phyloP scores from a whole-genome alignment of 2,113 vertebrate species.

The Tinamus guttatus region DNA sequence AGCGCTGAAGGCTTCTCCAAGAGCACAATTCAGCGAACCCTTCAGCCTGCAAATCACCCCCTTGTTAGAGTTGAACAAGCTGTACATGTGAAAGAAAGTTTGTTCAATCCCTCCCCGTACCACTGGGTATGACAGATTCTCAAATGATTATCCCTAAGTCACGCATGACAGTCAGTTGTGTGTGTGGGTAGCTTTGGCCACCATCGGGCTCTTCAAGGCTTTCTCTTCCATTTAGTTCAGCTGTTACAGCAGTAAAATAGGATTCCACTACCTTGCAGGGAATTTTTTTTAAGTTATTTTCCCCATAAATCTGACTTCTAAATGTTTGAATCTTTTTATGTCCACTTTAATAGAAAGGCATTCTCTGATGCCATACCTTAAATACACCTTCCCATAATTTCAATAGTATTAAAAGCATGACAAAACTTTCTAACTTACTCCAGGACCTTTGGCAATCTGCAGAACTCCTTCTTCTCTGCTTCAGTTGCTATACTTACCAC shows the following conservation, averaged over 20 bases:
- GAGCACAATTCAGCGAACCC: accelerated
- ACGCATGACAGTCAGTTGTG: accelerated
- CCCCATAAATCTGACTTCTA: background rate
- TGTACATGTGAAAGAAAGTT: background rate
- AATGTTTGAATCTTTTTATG: background rate
- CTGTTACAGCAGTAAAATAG: background rate
- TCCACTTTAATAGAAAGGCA: background rate
- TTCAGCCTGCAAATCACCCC: background rate
- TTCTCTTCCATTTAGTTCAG: background rate
- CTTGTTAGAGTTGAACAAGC: background rate
- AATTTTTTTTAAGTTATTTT: background rate
- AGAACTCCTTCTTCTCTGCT: background rate
- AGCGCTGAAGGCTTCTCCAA: background rate
- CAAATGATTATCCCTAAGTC: background rate
- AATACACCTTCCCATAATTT: background rate
- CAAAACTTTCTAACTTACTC: background rate
- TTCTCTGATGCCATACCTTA: background rate
- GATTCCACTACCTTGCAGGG: background rate
- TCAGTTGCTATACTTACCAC: background rate
- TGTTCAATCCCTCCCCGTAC: background rate
- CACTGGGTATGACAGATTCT: background rate
- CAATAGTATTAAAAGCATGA: background rate
- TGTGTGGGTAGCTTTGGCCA: background rate
- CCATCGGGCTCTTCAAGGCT: background rate
- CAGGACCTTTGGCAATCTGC: background rate